phyloP scores from a whole-genome alignment of 37 sponge, comb jelly and placozoan genomes.

The Tethya wilhelma region DNA sequence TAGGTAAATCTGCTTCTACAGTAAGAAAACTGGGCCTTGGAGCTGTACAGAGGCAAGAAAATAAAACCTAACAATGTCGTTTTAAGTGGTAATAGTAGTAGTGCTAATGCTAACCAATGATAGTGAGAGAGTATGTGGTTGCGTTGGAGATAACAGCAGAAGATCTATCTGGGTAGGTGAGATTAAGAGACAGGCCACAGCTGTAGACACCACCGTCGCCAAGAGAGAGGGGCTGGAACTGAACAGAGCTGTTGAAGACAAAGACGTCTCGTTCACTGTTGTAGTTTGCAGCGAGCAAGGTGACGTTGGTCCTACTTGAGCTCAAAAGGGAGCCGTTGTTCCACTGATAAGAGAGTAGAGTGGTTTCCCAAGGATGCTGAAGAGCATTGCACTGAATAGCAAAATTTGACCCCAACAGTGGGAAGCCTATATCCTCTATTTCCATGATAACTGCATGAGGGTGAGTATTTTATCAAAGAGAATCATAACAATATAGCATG shows the following conservation, averaged over 20 bases:
- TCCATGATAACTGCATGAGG: neutral
- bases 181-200: conserved; percentile 1
- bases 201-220: neutral
- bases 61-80: no score
- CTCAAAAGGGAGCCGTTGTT: neutral
- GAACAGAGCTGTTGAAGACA: conserved; percentile 29
- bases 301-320: neutral
- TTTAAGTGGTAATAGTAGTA: no score
- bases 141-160: conserved; percentile 8
- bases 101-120: no score
- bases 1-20: no score
- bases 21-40: no score
- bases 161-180: conserved; percentile 22
- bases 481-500: neutral
- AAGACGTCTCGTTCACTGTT: neutral
- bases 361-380: conserved; percentile 4
- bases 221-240: neutral
- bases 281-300: neutral
- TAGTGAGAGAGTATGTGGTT: no score
- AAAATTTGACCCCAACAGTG: neutral
- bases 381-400: conserved; percentile 5
- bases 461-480: neutral
- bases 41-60: no score
- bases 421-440: neutral
- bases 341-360: conserved; percentile 1